Conservation (phyloP, 2,113 vertebrate genomes). For the Silurus asotus region DNA sequence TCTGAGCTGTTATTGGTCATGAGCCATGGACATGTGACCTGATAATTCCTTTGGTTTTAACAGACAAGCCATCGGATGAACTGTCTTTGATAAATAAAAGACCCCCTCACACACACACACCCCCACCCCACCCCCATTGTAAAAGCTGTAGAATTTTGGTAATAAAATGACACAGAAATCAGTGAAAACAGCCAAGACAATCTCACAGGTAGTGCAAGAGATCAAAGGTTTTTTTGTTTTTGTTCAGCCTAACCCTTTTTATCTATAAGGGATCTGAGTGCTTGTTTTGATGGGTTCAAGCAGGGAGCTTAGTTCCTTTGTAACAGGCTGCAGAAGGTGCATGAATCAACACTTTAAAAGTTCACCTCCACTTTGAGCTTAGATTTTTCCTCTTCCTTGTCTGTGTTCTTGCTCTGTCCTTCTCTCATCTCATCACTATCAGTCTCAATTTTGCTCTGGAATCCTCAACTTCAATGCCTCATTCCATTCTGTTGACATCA, state of each 20-base stretch:
- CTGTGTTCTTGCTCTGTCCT: neutral
- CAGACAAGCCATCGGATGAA: constrained; percentile 19
- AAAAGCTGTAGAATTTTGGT: neutral
- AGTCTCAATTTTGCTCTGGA: constrained; percentile 21
- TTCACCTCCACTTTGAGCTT: neutral
- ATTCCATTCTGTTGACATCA: constrained; percentile 53
- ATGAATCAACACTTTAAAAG: neutral
- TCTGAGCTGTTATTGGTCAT: constrained; percentile 48
- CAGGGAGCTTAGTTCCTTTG: constrained; percentile 64
- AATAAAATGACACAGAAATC: neutral
- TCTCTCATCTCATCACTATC: constrained; percentile 20
- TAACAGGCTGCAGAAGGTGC: constrained; percentile 40
- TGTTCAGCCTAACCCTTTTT: constrained; percentile 54
- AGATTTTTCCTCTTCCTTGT: no score
- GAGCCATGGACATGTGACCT: constrained; percentile 41
- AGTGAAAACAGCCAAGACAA: neutral
- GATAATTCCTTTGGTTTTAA: constrained; percentile 50
- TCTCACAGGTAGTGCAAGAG: constrained; percentile 3
- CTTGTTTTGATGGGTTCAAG: constrained; percentile 38
- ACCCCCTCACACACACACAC: neutral
- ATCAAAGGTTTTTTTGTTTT: constrained; percentile 32
- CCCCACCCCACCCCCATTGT: neutral
- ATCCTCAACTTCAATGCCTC: constrained; percentile 59
- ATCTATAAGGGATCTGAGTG: constrained; percentile 53
- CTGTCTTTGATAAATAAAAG: constrained; percentile 37